phyloP scores from a whole-genome alignment of 2,797 vertebrate genomes.

The Heliangelus exortis region DNA sequence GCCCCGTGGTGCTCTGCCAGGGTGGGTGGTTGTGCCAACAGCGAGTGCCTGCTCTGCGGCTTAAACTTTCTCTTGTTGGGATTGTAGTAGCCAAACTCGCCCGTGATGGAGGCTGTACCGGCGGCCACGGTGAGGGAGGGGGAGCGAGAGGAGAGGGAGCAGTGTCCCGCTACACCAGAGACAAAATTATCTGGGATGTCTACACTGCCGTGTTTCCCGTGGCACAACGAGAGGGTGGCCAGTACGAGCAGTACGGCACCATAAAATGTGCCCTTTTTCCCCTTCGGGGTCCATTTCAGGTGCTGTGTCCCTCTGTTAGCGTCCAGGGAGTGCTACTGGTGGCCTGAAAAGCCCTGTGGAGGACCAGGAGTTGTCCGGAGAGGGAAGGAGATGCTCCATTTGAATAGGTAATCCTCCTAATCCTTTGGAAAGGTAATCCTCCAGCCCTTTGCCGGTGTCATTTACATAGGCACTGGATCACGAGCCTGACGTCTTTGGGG shows the following conservation, averaged over 20 bases:
- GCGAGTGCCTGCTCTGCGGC: rapidly evolving
- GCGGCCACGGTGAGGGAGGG: rapidly evolving
- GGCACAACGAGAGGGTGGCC: rapidly evolving
- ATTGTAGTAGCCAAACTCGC: neutral
- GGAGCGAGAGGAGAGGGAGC: neutral
- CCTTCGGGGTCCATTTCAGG: neutral
- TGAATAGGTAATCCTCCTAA: neutral
- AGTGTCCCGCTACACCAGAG: rapidly evolving
- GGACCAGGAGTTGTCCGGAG: neutral
- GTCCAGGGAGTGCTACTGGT: neutral
- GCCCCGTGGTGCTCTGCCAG: neutral
- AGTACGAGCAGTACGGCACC: rapidly evolving
- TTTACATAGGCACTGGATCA: neutral
- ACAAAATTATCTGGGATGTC: neutral
- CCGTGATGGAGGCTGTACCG: neutral
- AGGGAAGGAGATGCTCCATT: neutral
- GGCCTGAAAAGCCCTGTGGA: neutral
- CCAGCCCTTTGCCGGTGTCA: neutral
- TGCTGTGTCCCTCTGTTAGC: neutral
- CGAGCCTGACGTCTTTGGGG: neutral
- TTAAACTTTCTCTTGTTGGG: neutral
- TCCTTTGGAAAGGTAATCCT: neutral
- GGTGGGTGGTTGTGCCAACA: rapidly evolving
- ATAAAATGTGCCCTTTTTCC: neutral
- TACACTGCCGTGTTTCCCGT: rapidly evolving